Conservation (phyloP, 2,113 vertebrate genomes). For the Corythornis vintsioides region DNA sequence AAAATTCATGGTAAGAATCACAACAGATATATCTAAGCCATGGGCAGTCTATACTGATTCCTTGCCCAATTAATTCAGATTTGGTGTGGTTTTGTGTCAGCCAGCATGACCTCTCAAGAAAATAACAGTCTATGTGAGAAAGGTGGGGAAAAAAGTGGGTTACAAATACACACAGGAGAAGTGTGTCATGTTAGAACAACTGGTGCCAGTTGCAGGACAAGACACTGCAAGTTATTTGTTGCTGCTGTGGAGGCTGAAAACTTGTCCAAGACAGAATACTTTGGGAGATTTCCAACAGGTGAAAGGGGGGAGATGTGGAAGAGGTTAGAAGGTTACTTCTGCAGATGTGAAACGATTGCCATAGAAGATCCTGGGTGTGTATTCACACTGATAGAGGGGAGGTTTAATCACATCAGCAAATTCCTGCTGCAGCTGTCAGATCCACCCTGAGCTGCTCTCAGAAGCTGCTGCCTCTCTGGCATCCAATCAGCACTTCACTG, state of each 20-base stretch:
- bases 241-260: background rate
- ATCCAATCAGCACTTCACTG: background rate
- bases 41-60: background rate
- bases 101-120: background rate
- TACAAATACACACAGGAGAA: background rate
- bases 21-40: background rate
- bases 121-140: background rate
- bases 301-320: accelerated
- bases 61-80: background rate
- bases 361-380: background rate
- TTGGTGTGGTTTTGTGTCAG: background rate
- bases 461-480: slow-evolving; percentile 1
- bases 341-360: background rate
- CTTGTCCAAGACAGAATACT: background rate
- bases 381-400: background rate
- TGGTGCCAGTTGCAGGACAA: background rate
- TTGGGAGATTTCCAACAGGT: background rate
- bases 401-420: background rate
- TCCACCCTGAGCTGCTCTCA: background rate
- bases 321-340: background rate
- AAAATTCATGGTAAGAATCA: background rate
- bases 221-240: background rate
- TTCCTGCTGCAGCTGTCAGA: background rate
- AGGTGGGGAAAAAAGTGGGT: background rate
- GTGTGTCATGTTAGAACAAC: background rate